Evolutionary conservation across 2,797 vertebrate species (phyloP), one percentile per base, ranked within the genome.

Genomic region (Mus caroli): DNA sequence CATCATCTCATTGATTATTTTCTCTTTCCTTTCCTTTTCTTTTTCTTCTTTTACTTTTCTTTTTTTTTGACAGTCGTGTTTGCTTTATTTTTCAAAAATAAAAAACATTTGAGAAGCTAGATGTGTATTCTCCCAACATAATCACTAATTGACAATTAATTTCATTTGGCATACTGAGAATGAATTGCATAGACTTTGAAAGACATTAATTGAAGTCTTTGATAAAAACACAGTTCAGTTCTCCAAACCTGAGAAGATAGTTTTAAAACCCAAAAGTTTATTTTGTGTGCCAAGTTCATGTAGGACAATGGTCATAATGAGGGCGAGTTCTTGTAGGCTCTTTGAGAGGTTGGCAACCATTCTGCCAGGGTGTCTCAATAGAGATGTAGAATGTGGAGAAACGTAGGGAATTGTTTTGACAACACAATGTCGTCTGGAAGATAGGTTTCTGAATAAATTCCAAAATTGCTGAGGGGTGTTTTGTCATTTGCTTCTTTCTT

Each of bases 391-490:
- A 82, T 83, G 50, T 78, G 2, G 31, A 64, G 43, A 90, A 79
- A 83, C 12, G 10, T 64, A n/a, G 37, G 37, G 85, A 95, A 95
- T 64, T 79, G 69, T 94, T 96, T 97, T 97, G 90, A 96, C 90
- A 96, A 78, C 31, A 84, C 50, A 82, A 37, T 67, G 40, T 50
- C 24, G 40, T 87, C 92, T 94, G 78, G 80, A 93, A 91, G 73
- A 71, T 86, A 71, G 86, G 90, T 96, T 97, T 96, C 82, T 92
- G 88, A 96, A 97, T 96, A 96, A 90, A 92, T 84, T 92, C 90
- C 46, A 92, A 96, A 92, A 83, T 93, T 92, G 75, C 92, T 84
- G 20, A 91, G 11, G 67, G 92, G 8, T 89, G 67, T 96, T 96
- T 96, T 93, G 67, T 91, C 82, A 96, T 92, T 94, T 95, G 46